Conservation (phyloP, 1,140 invertebrate species). For the Drosophila obscura region DNA sequence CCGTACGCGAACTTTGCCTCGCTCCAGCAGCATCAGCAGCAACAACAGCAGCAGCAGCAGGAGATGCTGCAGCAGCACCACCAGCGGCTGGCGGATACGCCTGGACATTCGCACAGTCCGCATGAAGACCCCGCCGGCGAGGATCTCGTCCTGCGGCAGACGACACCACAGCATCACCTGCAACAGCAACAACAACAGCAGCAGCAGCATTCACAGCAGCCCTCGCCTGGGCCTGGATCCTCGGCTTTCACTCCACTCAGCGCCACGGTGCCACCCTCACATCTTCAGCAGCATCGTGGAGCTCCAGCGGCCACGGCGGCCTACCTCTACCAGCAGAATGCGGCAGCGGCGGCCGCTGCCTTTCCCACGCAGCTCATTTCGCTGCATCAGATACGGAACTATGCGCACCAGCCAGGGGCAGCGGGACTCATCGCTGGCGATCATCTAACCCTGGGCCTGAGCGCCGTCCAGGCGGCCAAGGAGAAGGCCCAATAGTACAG, state of each 20-base stretch:
- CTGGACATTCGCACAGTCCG: constrained; percentile 75
- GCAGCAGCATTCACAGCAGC: constrained; percentile 41
- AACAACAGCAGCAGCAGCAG: constrained; percentile 82
- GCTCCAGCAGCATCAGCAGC: constrained; percentile 88
- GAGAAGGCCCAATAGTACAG: constrained; percentile 84
- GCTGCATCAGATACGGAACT: constrained; percentile 97
- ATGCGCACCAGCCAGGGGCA: constrained; percentile 93
- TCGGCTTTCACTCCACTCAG: constrained; percentile 93
- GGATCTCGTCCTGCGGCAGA: constrained; percentile 83
- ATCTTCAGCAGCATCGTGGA: constrained; percentile 87
- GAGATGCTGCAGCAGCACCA: constrained; percentile 71
- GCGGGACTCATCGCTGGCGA: constrained; percentile 83
- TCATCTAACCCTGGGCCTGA: constrained; percentile 78
- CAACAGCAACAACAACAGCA: constrained; percentile 74
- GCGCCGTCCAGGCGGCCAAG: constrained; percentile 67
- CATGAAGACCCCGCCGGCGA: constrained; percentile 84
- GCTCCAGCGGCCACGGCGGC: constrained; percentile 84
- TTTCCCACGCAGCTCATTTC: constrained; percentile 98
- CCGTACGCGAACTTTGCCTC: constrained; percentile 87
- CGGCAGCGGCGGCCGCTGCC: constrained; percentile 85
- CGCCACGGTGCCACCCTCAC: constrained; percentile 88
- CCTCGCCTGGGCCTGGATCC: constrained; percentile 84
- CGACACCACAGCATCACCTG: constrained; percentile 66
- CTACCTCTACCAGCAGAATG: constrained; percentile 82
- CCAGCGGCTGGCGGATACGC: constrained; percentile 66